Evolutionary conservation across 2,113 vertebrate genomes (phyloP), one percentile per base, ranked within the genome.

Genomic region (Ramphastos sulfuratus): DNA sequence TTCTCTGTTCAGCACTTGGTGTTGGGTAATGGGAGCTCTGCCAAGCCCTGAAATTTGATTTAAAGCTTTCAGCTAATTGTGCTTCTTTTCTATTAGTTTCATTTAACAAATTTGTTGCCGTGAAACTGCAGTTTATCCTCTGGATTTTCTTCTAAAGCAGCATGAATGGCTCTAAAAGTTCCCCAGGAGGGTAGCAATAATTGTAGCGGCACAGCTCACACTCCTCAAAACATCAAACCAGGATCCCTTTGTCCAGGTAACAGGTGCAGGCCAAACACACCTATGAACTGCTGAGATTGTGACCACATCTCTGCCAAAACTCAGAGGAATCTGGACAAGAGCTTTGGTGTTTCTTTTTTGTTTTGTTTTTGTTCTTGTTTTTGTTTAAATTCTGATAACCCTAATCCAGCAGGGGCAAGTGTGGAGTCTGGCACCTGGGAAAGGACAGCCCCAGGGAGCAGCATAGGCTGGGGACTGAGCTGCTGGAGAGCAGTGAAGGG

Each of bases 11-110:
- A 89, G 39, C 28, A 11, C 55, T 93, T 92, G n/a, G 6, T 93
- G 95, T 92, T 63, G 25, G 46, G 58, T 73, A 82, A 69, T 58
- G 11, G 90, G 93, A 71, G 73, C 19, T 69, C 79, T 93, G 90
- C 63, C 83, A 92, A 44, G 25, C 64, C 84, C 83, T 81, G 17
- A 46, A 80, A 95, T 80, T 88, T 82, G 79, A 92, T 96, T 91
- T 91, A 94, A 95, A 79, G n/a, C 88, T 94, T 91, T 67, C 87
- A 91, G 39, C 69, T 90, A 94, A 89, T 97, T 97, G 77, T 92
- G 66, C 24, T 83, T 93, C 56, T 94, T 82, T 94, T 30, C 82
- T 89, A 71, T 89, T 64, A 60, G 78, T 87, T 96, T 92, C 31
- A 73, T 86, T 94, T 89, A 74, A 87, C 78, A 95, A 92, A 82